Percentiles rank a stretch among this genome's conserved stretches.
These are phyloP conservation scores for Torymus aiolomorphi DNA, from an alignment of 2,888 invertebrate species.

Conservation along the genomic window DNA sequence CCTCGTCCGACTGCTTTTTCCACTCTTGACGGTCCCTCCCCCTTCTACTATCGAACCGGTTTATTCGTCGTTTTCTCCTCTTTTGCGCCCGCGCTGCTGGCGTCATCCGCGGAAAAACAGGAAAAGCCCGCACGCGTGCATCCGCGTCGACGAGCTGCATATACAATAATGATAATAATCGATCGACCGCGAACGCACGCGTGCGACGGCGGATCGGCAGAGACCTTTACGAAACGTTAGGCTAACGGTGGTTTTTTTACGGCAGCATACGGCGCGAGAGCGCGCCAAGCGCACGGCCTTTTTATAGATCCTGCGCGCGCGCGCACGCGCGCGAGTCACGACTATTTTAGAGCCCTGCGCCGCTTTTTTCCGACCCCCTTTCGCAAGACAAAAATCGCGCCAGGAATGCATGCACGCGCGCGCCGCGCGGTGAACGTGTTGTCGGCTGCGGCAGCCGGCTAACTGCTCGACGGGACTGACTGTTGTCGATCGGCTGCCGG, in stretches of 20 bases:
- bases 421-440: background rate
- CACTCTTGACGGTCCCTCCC: background rate
- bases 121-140: conserved; percentile 15
- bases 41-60: conserved; percentile 24
- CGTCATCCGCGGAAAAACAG: conserved; percentile 1
- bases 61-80: conserved; percentile 24
- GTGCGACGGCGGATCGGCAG: too few species aligned
- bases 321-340: conserved; percentile 44
- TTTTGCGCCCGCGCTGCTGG: background rate
- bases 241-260: conserved; percentile 55
- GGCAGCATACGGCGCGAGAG: conserved; percentile 2
- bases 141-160: background rate
- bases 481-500: too few species aligned
- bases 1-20: background rate
- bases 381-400: conserved; percentile 2
- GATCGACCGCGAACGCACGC: conserved; percentile 27
- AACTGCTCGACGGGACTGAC: too few species aligned
- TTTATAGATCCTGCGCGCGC: conserved; percentile 40
- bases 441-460: background rate
- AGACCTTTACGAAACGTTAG: conserved; percentile 56
- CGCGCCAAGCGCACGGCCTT: conserved; percentile 7
- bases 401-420: conserved; percentile 10
- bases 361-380: conserved; percentile 24
- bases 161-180: conserved; percentile 27
- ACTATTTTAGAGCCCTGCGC: conserved; percentile 21